A percentile compares a stretch with the other conserved stretches of the same genome.
Evolutionary conservation across 1,140 invertebrate genomes (phyloP).

Genomic region (Gonatopus flavifemur): DNA sequence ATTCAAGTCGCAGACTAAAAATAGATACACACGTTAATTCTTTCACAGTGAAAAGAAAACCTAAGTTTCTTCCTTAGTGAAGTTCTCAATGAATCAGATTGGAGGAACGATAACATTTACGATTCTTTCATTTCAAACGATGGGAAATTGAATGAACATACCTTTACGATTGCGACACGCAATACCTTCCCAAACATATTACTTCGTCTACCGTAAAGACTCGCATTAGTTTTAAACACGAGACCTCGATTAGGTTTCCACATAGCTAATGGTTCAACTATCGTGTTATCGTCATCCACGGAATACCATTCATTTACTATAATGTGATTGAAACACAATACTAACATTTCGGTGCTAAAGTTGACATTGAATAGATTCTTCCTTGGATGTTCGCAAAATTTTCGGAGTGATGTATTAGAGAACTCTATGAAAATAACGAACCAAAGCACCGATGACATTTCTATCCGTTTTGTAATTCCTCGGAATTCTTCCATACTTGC

Average conservation of each 20-base stretch:
- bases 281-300: slow-evolving; percentile 14
- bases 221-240: neutral
- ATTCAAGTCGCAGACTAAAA: no score
- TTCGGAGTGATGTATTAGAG: neutral
- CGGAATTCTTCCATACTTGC: slow-evolving; percentile 19
- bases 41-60: no score
- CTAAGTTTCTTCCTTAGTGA: no score
- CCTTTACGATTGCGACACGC: slow-evolving; percentile 22
- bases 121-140: neutral
- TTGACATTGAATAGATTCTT: slow-evolving; percentile 22
- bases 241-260: slow-evolving; percentile 22
- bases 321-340: slow-evolving; percentile 22
- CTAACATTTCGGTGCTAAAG: slow-evolving; percentile 31
- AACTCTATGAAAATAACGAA: slow-evolving; percentile 27
- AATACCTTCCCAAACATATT: slow-evolving; percentile 24
- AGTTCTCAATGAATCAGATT: no score
- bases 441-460: slow-evolving; percentile 28
- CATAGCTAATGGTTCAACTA: slow-evolving; percentile 14
- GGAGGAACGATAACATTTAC: neutral
- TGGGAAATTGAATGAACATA: slow-evolving; percentile 10
- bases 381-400: slow-evolving; percentile 15
- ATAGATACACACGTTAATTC: no score
- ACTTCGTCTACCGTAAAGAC: slow-evolving; percentile 21
- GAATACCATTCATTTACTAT: slow-evolving; percentile 30
- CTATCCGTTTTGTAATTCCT: slow-evolving; percentile 5